Percentiles rank a stretch among this genome's conserved stretches.
Evolutionary conservation across 2,113 vertebrate species (phyloP).

Genomic region (Entomyzon cyanotis): DNA sequence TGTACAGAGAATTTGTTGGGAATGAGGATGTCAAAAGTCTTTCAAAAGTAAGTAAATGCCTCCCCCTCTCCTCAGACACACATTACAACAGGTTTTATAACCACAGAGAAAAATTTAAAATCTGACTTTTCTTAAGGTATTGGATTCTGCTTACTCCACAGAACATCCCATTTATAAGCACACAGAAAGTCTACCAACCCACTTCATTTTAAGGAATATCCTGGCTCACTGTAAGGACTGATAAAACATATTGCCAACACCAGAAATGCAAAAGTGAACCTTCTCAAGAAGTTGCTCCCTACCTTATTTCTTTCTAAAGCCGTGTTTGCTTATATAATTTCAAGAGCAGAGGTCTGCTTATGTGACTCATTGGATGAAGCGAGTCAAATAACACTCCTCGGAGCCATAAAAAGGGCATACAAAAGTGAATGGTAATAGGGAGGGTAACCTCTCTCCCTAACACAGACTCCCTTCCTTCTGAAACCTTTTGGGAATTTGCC

Average conservation of each 20-base stretch:
- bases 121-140: not conserved
- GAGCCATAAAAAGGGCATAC: not conserved
- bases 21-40: not conserved
- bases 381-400: not conserved
- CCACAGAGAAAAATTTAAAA: not conserved
- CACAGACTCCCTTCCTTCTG: not conserved
- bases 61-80: not conserved
- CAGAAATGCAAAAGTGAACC: not conserved
- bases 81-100: not conserved
- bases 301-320: not conserved
- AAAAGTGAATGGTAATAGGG: not conserved
- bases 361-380: not conserved
- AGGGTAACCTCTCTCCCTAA: not conserved
- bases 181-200: not conserved
- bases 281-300: not conserved
- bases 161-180: not conserved
- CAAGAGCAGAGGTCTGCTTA: not conserved
- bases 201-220: not conserved
- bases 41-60: not conserved
- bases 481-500: not conserved
- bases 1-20: not conserved
- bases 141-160: not conserved
- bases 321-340: not conserved
- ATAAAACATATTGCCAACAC: not conserved
- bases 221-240: not conserved